Evolutionary conservation across 2,113 vertebrate species (phyloP), one percentile per base, ranked within the genome.

Genomic region (Columba janthina): DNA sequence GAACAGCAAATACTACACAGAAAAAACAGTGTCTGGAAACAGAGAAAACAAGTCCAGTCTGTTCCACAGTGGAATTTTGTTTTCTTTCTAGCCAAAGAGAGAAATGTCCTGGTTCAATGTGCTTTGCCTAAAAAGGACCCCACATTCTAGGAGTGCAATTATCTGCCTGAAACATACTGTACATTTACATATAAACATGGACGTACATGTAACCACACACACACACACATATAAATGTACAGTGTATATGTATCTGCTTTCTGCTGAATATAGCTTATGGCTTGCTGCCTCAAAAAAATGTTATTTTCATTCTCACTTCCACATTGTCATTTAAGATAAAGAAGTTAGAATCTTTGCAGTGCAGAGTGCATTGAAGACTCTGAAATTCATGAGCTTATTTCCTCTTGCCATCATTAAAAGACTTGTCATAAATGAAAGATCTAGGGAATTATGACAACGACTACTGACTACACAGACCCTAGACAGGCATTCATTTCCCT

Each of bases 301-400:
- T 75, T 56, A 26, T 84, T 93, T 94, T 92, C 61, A 89, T 29
- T 77, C 32, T 69, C 86, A 64, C 48, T 97, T 92, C 60, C 22
- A 48, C 42, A 61, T 51, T 74, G 75, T 25, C 11, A n/a, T 72
- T 69, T 78, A 48, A 84, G 29, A 81, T 89, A 73, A 20, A 69
- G 46, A 64, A 88, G 29, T 57, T 44, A 36, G 13, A 19, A 25
- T 53, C 54, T 71, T 81, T 54, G 69, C 48, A 84, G 26, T 0
- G 0, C 3, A 24, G 26, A 51, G 6, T n/a, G 28, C 10, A 15
- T 15, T 67, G 29, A n/a, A 85, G 44, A 53, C 24, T 26, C 65
- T n/a, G 66, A 87, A 84, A 46, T 9, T 60, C 32, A 46, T 77
- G 31, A 57, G 7, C 51, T 17, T 36, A 10, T 25, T 67, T 77